A percentile compares a stretch with the other conserved stretches of the same genome.
phyloP scores from a whole-genome alignment of 2,888 invertebrate genomes.

The Drosophila rellima region DNA sequence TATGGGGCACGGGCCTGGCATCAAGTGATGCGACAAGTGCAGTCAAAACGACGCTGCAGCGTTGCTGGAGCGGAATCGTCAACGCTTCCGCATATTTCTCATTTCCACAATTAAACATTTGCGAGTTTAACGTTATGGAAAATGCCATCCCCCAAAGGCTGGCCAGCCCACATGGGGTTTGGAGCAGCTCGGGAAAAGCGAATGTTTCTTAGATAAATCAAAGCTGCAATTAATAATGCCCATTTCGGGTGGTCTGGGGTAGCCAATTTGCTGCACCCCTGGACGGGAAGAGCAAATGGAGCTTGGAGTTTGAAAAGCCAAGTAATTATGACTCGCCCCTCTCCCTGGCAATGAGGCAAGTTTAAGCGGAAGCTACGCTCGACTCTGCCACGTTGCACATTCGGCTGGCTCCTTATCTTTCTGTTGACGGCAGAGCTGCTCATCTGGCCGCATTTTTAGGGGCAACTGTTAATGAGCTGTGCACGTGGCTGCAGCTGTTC shows the following conservation, averaged over 20 bases:
- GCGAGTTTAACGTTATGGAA: constrained; percentile 67
- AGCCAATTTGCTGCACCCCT: constrained; percentile 57
- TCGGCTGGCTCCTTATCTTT: constrained; percentile 20
- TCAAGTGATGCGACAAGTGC: constrained; percentile 82
- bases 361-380: constrained; percentile 49
- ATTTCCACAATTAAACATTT: constrained; percentile 82
- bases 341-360: neutral
- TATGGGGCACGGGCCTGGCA: constrained; percentile 60
- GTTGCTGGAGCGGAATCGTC: constrained; percentile 81
- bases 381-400: constrained; percentile 3
- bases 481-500: constrained; percentile 41
- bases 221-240: constrained; percentile 75
- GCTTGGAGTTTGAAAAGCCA: constrained; percentile 60
- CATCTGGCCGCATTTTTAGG: constrained; percentile 33
- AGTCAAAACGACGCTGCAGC: constrained; percentile 55
- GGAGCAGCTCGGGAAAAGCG: constrained; percentile 4
- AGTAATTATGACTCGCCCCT: constrained; percentile 60
- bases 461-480: constrained; percentile 55
- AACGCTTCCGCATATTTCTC: constrained; percentile 82
- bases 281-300: constrained; percentile 72
- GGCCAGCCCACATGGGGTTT: constrained; percentile 16
- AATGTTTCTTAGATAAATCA: constrained; percentile 75
- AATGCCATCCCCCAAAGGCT: constrained; percentile 52
- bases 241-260: constrained; percentile 38
- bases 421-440: constrained; percentile 10